Conservation (phyloP, 2,797 vertebrate species). For the Synanceia verrucosa region DNA sequence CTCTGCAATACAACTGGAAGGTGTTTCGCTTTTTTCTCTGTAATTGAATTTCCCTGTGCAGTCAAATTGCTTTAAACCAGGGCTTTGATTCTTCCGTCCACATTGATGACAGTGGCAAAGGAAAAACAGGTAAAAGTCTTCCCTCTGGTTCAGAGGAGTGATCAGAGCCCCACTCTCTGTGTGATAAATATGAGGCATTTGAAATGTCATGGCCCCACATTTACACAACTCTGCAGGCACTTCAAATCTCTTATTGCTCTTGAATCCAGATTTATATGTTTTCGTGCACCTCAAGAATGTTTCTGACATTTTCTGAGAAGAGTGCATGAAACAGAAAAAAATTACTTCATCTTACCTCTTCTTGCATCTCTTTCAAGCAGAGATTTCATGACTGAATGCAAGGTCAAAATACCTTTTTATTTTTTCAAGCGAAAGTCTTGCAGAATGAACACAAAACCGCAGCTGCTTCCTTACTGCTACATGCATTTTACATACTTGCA, state of each 20-base stretch:
- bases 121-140: conserved; percentile 17
- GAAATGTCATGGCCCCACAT: background rate
- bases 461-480: background rate
- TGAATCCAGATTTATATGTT: background rate
- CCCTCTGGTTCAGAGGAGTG: conserved; percentile 3
- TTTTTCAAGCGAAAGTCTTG: too few species aligned
- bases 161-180: conserved; percentile 14
- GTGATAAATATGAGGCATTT: conserved; percentile 13
- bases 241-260: background rate
- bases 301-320: background rate
- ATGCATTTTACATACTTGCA: background rate
- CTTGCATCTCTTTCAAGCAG: background rate
- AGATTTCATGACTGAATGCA: background rate
- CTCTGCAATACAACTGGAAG: conserved; percentile 32
- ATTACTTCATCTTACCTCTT: background rate
- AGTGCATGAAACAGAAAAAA: background rate
- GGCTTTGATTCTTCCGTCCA: conserved; percentile 48
- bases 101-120: conserved; percentile 30
- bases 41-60: conserved; percentile 42
- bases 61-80: conserved; percentile 22
- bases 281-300: background rate
- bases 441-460: background rate
- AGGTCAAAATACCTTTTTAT: background rate
- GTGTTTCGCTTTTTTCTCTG: conserved; percentile 1
- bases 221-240: background rate